Evolutionary conservation across 2,888 invertebrate species (phyloP), one percentile per base, ranked within the genome.

Genomic region (Acleris holmiana): DNA sequence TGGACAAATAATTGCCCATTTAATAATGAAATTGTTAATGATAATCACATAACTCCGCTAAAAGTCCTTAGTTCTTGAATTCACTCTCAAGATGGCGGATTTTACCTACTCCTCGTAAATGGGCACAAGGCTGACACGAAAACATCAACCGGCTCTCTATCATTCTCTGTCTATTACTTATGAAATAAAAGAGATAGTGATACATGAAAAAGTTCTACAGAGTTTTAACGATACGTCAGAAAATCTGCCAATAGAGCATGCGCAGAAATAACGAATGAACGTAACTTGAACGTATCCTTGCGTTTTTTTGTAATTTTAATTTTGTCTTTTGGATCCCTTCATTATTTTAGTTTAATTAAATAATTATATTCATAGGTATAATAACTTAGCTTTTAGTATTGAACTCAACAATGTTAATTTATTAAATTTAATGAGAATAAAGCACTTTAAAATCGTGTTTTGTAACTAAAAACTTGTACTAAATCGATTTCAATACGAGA

Each of bases 81-180:
- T 91, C 89, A 91, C 90, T 94, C 94, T 93, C 94, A 94, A 94
- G 93, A 94, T 94, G 94, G 94, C 94, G 93, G 93, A 93, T 88
- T 90, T 91, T 91, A 91, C 90, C 89, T 89, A 91, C 91, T 88
- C 89, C 87, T 90, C 89, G 88, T 88, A 91, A 92, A 93, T 92
- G 91, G 89, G 91, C 85, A 92, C 93, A 93, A 93, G 91, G 93
- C 93, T 92, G 93, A 91, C 93, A 91, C 91, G 91, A 92, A 92
- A 92, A 91, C 91, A 91, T 92, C 89, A 91, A 90, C 90, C 86
- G 88, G 88, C 90, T 85, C 89, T 89, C 82, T 85, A 83, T 84
- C 86, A 84, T 82, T 89, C 90, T 79, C 85, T 89, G 87, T 91
- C 87, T 83, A 84, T 86, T 83, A 71, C 73, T 74, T 83, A 74